A percentile compares a stretch with the other conserved stretches of the same genome.
Evolutionary conservation across 2,113 vertebrate genomes (phyloP).

Genomic region (Sinocyclocheilus rhinocerous): DNA sequence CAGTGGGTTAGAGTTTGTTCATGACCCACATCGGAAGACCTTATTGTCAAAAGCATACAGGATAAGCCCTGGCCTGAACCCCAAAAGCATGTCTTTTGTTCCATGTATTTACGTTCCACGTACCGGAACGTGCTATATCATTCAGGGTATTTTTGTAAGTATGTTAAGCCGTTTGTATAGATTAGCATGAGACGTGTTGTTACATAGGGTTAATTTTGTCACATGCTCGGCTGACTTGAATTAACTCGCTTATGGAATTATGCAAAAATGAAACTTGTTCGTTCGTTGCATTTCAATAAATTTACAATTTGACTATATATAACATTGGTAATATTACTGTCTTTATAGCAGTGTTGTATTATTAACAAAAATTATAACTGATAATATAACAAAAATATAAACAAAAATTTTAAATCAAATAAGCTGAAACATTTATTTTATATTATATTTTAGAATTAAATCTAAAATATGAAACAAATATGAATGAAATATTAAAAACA

Average conservation of each 20-base stretch:
- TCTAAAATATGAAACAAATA: too few relatives aligned
- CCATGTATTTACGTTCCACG: not conserved
- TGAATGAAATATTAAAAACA: too few relatives aligned
- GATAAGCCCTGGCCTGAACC: not conserved
- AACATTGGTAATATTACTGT: not conserved
- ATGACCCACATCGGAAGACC: not conserved
- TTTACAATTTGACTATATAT: not conserved
- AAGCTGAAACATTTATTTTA: too few relatives aligned
- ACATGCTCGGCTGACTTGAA: not conserved
- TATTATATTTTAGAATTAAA: too few relatives aligned
- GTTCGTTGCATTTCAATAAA: not conserved
- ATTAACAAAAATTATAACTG: not conserved
- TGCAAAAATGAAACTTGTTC: not conserved
- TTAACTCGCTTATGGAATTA: not conserved
- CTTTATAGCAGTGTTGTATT: not conserved
- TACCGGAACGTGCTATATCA: not conserved
- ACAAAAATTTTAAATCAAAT: too few relatives aligned
- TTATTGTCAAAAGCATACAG: not conserved
- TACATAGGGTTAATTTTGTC: not conserved
- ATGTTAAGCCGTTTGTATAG: not conserved
- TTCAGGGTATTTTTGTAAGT: not conserved
- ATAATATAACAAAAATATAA: too few relatives aligned
- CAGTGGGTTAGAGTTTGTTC: not conserved
- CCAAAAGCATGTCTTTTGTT: not conserved
- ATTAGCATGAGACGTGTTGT: not conserved